Evolutionary conservation across 37 sponge, comb jelly and placozoan species (phyloP).

Genomic region (Ephydatia muelleri): DNA sequence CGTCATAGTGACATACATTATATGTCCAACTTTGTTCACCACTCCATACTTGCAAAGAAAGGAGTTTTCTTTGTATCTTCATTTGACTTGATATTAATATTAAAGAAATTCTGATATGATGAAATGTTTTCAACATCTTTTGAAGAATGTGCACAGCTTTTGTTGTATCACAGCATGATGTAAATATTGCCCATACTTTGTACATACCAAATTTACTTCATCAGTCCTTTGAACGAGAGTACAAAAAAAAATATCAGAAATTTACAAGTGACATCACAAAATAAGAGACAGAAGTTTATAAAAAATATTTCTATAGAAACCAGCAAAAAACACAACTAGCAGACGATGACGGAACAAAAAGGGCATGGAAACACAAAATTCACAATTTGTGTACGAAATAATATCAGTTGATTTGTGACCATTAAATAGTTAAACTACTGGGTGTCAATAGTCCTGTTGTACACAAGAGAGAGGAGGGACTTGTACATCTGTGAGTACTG

Average conservation of each 20-base stretch:
- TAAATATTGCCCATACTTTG: no score
- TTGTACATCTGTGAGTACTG: conserved; percentile 36
- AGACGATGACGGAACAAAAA: no score
- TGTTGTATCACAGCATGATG: not conserved
- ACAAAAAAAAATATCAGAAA: no score
- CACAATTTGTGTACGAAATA: not conserved
- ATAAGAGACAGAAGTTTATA: not conserved
- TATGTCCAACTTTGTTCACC: conserved; percentile 5
- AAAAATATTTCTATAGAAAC: no score
- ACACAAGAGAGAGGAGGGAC: conserved; percentile 23
- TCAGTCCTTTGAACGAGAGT: no score
- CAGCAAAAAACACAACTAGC: no score
- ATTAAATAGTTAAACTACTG: not conserved
- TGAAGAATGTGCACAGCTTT: no score
- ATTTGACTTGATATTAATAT: not conserved
- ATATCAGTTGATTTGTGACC: not conserved
- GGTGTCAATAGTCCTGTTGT: not conserved
- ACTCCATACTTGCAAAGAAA: not conserved
- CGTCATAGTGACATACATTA: conserved; percentile 9
- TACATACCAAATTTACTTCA: no score
- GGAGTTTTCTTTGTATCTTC: not conserved
- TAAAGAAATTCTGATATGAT: not conserved
- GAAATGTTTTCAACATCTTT: not conserved
- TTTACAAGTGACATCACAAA: no score
- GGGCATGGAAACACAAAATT: no score